A percentile compares a stretch with the other conserved stretches of the same genome.
Conservation (phyloP, 35 echinoderm and acorn worm species). For the Apostichopus californicus region DNA sequence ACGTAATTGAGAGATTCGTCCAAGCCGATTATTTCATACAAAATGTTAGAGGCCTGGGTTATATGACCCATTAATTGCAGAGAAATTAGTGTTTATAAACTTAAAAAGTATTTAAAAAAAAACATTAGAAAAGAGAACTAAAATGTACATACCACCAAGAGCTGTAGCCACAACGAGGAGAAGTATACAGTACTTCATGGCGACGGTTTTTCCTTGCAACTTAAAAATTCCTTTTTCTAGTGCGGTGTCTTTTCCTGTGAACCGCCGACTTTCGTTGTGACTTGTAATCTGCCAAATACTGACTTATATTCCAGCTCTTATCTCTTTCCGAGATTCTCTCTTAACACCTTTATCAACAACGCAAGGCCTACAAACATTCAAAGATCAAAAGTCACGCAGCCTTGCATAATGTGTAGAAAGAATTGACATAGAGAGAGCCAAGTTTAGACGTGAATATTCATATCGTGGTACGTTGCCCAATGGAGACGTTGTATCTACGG, state of each 20-base stretch:
- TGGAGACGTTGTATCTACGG: constrained; percentile 24
- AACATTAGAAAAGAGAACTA: not conserved
- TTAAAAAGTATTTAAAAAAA: not conserved
- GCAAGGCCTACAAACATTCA: not conserved
- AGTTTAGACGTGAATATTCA: constrained; percentile 20
- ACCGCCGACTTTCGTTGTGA: constrained; percentile 45
- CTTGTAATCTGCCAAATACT: constrained; percentile 4
- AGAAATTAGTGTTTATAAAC: too few species aligned
- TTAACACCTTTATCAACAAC: constrained; percentile 5
- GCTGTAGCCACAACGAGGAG: constrained; percentile 56
- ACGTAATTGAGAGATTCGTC: too few species aligned
- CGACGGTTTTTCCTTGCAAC: constrained; percentile 21
- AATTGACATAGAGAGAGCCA: constrained; percentile 18
- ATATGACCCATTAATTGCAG: too few species aligned
- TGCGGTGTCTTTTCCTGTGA: constrained; percentile 29
- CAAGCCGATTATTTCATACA: too few species aligned
- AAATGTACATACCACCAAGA: constrained; percentile 45
- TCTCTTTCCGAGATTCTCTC: not conserved
- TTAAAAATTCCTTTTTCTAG: constrained; percentile 1
- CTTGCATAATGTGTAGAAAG: constrained; percentile 34
- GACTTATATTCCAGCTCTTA: constrained; percentile 19
- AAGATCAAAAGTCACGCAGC: constrained; percentile 23
- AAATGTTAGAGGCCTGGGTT: too few species aligned
- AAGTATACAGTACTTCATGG: constrained; percentile 60
- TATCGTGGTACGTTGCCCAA: not conserved